Evolutionary conservation across 1,140 invertebrate species (phyloP).

Genomic region (Bombus balteatus): DNA sequence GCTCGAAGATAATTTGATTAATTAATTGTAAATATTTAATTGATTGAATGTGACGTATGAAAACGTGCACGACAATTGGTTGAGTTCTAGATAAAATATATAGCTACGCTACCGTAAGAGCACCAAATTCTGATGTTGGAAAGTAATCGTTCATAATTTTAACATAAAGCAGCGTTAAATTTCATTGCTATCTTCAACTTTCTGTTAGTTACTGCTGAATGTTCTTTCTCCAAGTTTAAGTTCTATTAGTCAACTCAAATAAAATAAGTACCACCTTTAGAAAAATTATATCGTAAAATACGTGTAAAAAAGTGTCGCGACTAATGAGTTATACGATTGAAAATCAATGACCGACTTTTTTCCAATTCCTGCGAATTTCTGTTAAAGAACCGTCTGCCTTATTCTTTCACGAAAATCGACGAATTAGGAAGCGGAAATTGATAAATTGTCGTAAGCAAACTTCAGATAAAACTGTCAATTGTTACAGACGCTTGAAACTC

Average conservation of each 20-base stretch:
- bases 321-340: neutral
- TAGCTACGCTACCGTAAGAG: no score
- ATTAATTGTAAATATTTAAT: neutral
- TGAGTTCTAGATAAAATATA: no score
- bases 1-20: no score
- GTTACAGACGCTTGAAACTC: neutral
- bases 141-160: neutral
- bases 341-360: neutral
- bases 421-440: neutral
- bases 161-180: neutral
- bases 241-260: no score
- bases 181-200: neutral
- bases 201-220: neutral
- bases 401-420: neutral
- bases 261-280: neutral
- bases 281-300: no score
- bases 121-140: neutral
- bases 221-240: neutral
- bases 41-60: neutral
- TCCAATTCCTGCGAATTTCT: neutral
- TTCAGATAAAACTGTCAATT: neutral
- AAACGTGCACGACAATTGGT: neutral
- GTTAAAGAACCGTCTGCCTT: neutral
- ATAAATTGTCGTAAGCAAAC: constrained; percentile 13
- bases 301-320: neutral